Evolutionary conservation across 1,140 invertebrate genomes (phyloP), one percentile per base, ranked within the genome.

Genomic region (Battus philenor): DNA sequence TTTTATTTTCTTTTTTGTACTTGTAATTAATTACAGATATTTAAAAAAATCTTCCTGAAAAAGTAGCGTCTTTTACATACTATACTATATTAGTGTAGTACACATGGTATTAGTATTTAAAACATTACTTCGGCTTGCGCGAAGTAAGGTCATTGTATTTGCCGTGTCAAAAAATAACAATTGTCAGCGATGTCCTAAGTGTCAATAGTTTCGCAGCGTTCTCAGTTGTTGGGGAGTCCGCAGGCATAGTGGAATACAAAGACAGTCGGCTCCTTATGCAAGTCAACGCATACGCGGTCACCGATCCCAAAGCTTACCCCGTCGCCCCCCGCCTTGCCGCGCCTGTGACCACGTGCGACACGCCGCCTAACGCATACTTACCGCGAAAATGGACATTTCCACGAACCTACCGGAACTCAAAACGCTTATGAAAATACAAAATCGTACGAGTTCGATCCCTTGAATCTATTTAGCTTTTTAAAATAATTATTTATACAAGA

Each of bases 351-450:
- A 72, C 63, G 69, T 68, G 69, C 64, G 49, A 49, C 38, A 51
- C 54, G 48, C 49, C 53, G 50, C 39, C 50, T 46, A 51, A 45
- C 59, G 55, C 59, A 71, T 68, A 68, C 54, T 34, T 72, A 67
- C 66, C 47, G 62, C 68, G 70, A 75, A 80, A 79, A 77, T 75
- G 61, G 59, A 32, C 66, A 75, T 80, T 80, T 77, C 76, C 73
- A 72, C 61, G 69, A 83, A 80, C 41, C 17, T 33, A 67, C 71
- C 71, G 73, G 68, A 78, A 68, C 67, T 73, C 52, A 50, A 50
- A 58, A 59, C 55, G 51, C 51, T 48, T 34, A 43, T 60, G 44
- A 58, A 69, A 68, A 67, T 67, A 56, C 55, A 47, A 47, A 51
- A 51, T 29, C 20, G 12, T 15, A n/a, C n/a, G n/a, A n/a, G n/a